These are phyloP conservation scores for Probosciger aterrimus DNA, from an alignment of 2,113 vertebrate species.

Conservation along the genomic window DNA sequence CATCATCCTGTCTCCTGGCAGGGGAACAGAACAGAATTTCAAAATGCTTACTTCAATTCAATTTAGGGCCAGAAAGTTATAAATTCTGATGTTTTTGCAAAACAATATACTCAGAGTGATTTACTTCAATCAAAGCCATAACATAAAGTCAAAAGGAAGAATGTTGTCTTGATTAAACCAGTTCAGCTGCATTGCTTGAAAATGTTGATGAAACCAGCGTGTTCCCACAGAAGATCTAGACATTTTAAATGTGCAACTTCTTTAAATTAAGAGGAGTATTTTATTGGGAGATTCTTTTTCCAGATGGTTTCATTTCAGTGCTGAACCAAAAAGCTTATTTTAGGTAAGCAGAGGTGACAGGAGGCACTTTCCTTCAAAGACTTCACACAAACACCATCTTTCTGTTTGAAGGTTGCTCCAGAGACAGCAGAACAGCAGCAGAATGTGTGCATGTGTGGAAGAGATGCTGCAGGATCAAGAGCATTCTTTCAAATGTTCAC, in stretches of 20 bases:
- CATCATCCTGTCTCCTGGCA: not conserved
- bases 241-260: conserved; percentile 2
- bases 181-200: not conserved
- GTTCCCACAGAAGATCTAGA: conserved; percentile 12
- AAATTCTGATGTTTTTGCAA: conserved; percentile 27
- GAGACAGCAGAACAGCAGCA: not conserved
- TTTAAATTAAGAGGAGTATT: conserved; percentile 31
- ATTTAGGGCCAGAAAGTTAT: not conserved
- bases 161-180: conserved; percentile 51
- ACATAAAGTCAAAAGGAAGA: conserved; percentile 20
- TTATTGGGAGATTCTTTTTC: conserved; percentile 22
- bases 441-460: not conserved
- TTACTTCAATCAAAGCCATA: conserved; percentile 41
- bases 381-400: not conserved
- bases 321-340: not conserved
- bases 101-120: conserved; percentile 5
- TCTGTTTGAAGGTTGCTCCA: not conserved
- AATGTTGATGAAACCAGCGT: conserved; percentile 55
- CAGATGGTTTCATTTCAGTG: conserved; percentile 37
- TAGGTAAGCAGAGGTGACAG: conserved; percentile 3
- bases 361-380: not conserved
- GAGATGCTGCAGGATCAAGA: not conserved
- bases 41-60: not conserved
- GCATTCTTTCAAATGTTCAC: not conserved
- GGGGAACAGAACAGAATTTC: conserved; percentile 9